Conservation (phyloP, 2,888 invertebrate genomes). For the Dolomedes plantarius region DNA sequence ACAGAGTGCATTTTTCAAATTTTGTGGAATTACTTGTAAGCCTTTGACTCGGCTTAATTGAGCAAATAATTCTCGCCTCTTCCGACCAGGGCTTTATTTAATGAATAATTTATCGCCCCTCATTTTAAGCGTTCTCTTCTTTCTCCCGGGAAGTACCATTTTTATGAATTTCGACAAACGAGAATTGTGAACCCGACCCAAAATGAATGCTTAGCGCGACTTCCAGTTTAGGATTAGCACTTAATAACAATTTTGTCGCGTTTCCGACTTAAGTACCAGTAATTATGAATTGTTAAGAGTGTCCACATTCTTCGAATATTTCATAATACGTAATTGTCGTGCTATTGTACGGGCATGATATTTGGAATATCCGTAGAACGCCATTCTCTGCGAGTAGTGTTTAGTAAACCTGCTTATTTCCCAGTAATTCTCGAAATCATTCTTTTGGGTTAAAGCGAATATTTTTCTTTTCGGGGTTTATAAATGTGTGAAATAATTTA, state of each 20-base stretch:
- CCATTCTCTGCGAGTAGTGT: too few relatives aligned
- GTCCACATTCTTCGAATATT: background rate
- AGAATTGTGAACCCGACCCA: background rate
- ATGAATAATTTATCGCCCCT: conserved; percentile 2
- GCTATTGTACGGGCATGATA: too few relatives aligned
- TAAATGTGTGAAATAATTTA: too few relatives aligned
- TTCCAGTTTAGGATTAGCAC: background rate
- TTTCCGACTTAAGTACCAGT: background rate
- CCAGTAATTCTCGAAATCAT: too few relatives aligned
- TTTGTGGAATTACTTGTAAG: background rate
- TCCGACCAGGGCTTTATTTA: background rate
- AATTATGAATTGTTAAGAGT: background rate
- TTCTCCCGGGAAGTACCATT: background rate
- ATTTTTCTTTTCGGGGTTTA: too few relatives aligned
- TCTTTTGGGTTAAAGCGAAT: too few relatives aligned
- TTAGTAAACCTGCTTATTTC: too few relatives aligned
- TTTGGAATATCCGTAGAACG: too few relatives aligned
- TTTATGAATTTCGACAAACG: conserved; percentile 9
- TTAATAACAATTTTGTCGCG: background rate
- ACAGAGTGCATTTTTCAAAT: background rate
- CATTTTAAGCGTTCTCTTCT: background rate
- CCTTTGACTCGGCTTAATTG: background rate
- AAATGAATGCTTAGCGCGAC: background rate
- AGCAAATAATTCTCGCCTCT: conserved; percentile 12
- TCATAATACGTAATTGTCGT: background rate